Evolutionary conservation across 1,140 invertebrate species (phyloP).

Genomic region (Antheraea mylitta): DNA sequence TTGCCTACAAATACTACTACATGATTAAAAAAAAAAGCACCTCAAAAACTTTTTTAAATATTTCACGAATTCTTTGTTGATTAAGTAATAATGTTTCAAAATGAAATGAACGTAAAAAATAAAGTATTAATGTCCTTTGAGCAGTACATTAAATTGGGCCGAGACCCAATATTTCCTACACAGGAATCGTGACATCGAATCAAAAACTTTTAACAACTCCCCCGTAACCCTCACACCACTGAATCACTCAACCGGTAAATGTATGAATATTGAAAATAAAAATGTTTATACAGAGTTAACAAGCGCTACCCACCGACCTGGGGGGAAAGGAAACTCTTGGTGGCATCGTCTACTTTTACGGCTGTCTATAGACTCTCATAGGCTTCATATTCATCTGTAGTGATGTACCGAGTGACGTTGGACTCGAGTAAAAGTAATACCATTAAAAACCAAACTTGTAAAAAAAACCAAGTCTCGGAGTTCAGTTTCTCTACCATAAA

Average conservation of each 20-base stretch:
- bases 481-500: too few species aligned
- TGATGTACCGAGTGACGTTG: too few species aligned
- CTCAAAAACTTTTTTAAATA: too few species aligned
- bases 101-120: too few species aligned
- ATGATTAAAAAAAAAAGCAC: too few species aligned
- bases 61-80: too few species aligned
- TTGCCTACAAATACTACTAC: too few species aligned
- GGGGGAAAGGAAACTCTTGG: neutral
- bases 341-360: neutral
- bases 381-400: too few species aligned
- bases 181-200: neutral
- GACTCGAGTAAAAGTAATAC: too few species aligned
- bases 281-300: constrained; percentile 15
- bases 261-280: constrained; percentile 15
- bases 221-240: neutral
- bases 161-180: neutral
- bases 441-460: too few species aligned
- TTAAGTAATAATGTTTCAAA: too few species aligned
- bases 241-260: neutral
- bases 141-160: neutral
- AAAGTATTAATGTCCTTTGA: constrained; percentile 6
- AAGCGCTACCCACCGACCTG: neutral
- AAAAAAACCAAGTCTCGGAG: too few species aligned
- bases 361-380: neutral
- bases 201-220: neutral